Evolutionary conservation across 2,113 vertebrate genomes (phyloP).

Genomic region (Isurus oxyrinchus): DNA sequence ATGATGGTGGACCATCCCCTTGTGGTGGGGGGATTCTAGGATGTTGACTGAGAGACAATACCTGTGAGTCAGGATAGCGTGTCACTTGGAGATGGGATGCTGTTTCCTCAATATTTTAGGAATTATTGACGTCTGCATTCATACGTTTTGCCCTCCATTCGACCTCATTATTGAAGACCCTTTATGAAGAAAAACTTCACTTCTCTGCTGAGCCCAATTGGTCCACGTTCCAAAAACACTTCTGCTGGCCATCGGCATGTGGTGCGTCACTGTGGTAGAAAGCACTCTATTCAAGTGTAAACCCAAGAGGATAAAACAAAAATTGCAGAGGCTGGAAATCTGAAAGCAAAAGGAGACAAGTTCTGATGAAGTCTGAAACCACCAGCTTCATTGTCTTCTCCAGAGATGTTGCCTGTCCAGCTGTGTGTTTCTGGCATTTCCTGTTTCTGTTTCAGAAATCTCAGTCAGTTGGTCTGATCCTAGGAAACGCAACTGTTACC

Average conservation of each 20-base stretch:
- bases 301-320: neutral
- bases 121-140: neutral
- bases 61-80: neutral
- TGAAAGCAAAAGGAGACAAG: neutral
- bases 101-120: neutral
- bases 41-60: neutral
- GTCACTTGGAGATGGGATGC: neutral
- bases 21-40: neutral
- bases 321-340: neutral
- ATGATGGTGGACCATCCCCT: neutral
- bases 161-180: neutral
- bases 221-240: neutral
- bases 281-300: neutral
- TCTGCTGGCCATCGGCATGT: neutral
- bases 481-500: neutral
- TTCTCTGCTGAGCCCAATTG: neutral
- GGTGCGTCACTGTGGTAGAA: neutral
- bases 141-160: neutral
- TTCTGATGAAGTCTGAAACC: neutral
- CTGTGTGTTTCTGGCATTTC: neutral
- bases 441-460: neutral
- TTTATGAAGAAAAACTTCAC: neutral
- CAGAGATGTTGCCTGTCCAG: neutral
- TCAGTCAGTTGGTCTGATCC: neutral
- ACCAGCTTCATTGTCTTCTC: neutral